Base-by-base conservation (phyloP, 2,888 invertebrate genomes). In the Tridacna gigas region DNA sequence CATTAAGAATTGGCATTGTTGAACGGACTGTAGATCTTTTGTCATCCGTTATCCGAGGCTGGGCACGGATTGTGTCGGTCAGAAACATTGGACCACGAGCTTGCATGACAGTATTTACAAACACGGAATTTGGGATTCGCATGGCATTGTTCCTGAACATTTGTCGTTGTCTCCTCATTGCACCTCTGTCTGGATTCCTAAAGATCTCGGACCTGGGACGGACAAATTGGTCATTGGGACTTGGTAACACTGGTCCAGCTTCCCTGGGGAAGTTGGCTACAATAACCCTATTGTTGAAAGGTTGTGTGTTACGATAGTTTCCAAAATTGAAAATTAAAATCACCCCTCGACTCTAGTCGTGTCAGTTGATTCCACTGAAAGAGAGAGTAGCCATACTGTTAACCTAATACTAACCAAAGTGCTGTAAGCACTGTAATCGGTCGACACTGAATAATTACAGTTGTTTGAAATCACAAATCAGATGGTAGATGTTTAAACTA, bases 231-330 rank as follows among this genome's bases (percentile, higher is more conserved):
- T 69, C 79, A 71, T 77, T 75, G n/a, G 86, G 82, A 45, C 73
- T 80, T n/a, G 86, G 86, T 15, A 77, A 77, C 9, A 83, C 73
- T 0, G 80, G 71, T 18, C 79, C 81, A 20, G n/a, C 61, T n/a
- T 77, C 67, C 3, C 77, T 63, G 15, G n/a, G 60, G 37, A 88
- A 88, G 73, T 88, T 88, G 22, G 88, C 88, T 56, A 84, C 86
- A 0, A 88, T 74, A 15, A 86, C 77, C 13, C 88, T 77, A 28
- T 84, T 77, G 61, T 88, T 88, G 22, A 88, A 48, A 9, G 86
- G 88, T 67, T 88, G 88, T 5, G 88, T 86, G 22, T 85, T 86
- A 13, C 88, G 82, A 56, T 88, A 88, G 74, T 88, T 88, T 9
- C 88, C 88, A 63, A 84, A n/a, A 88, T 28, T 82, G 66, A 4